Evolutionary conservation across 2,113 vertebrate species (phyloP).

Genomic region (Paradoxurus hermaphroditus): DNA sequence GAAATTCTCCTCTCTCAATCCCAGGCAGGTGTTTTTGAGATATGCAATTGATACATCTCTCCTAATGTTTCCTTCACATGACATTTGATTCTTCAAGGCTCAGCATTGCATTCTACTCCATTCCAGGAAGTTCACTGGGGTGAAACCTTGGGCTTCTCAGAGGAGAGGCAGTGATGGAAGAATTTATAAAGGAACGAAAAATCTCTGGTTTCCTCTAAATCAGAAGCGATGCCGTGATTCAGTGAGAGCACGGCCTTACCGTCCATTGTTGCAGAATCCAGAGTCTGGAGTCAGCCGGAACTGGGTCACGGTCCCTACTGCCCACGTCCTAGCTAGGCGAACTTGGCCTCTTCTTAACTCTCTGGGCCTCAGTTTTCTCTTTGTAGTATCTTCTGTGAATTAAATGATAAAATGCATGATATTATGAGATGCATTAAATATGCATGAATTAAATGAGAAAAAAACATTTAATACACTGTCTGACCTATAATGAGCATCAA

Average conservation of each 20-base stretch:
- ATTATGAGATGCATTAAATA: not conserved
- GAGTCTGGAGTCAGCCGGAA: not conserved
- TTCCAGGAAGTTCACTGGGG: not conserved
- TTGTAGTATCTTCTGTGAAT: not conserved
- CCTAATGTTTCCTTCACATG: not conserved
- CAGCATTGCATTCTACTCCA: not conserved
- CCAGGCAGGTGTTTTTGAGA: not conserved
- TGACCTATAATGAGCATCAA: not conserved
- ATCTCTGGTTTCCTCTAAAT: not conserved
- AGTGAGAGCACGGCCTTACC: not conserved
- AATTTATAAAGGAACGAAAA: not conserved
- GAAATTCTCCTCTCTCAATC: not conserved
- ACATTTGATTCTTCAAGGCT: not conserved
- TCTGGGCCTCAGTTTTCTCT: not conserved
- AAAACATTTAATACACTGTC: not conserved
- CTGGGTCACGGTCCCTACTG: rapidly evolving
- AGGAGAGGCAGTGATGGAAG: not conserved
- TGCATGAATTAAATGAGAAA: not conserved
- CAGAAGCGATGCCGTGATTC: not conserved
- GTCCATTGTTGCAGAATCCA: not conserved
- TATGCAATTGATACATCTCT: not conserved
- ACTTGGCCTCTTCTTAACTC: not conserved
- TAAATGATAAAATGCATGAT: not conserved
- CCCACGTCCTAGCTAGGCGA: not conserved
- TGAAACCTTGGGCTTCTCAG: not conserved